Conservation (phyloP, 2,888 invertebrate genomes). For the Aphelenchoides bicaudatus region DNA sequence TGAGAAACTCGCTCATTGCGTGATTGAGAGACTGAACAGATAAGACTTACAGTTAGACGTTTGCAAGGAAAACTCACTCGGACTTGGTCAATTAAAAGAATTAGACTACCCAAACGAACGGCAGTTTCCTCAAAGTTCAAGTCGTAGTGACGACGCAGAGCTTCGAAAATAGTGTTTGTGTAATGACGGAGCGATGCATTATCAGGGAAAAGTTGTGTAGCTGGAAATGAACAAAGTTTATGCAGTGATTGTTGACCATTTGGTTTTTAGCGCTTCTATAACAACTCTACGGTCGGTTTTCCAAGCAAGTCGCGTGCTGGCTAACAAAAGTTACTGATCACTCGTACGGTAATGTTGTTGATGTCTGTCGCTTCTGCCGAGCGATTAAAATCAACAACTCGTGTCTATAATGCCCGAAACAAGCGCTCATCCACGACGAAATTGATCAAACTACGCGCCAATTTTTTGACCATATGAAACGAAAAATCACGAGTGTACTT, state of each 20-base stretch:
- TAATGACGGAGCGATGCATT: neutral
- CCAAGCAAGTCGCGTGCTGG: neutral
- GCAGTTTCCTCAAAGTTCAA: slow-evolving; percentile 11
- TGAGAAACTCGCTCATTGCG: neutral
- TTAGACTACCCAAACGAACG: neutral
- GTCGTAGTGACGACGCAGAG: slow-evolving; percentile 6
- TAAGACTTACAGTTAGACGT: neutral
- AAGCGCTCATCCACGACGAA: too few species aligned
- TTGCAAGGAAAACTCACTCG: neutral
- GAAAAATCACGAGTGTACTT: neutral
- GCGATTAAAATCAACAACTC: neutral
- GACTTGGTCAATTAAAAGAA: slow-evolving; percentile 1
- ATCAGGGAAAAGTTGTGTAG: slow-evolving; percentile 7
- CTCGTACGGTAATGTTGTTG: neutral
- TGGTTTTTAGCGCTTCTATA: too few species aligned
- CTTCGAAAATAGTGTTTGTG: slow-evolving; percentile 8
- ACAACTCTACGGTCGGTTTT: too few species aligned
- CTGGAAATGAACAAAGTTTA: slow-evolving; percentile 6
- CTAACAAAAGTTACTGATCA: neutral
- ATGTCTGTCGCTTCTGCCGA: too few species aligned
- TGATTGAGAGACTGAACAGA: neutral
- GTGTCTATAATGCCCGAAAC: neutral
- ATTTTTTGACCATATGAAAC: neutral
- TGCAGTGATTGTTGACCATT: neutral
- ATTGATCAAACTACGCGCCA: neutral